phyloP scores from a whole-genome alignment of 2,888 invertebrate species.

The Sialis lutaria region DNA sequence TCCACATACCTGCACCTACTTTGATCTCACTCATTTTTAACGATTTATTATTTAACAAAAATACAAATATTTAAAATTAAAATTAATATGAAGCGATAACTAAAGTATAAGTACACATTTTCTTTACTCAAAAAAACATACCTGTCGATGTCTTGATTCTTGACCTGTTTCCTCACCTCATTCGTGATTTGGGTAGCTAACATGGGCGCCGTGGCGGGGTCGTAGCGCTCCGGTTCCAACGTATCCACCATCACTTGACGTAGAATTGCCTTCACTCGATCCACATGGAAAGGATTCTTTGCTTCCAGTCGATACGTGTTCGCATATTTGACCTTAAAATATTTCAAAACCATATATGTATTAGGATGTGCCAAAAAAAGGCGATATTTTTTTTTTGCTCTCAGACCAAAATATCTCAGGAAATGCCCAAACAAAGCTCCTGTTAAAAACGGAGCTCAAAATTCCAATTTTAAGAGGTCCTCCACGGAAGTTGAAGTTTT shows the following conservation, averaged over 20 bases:
- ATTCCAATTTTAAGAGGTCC: too few relatives aligned
- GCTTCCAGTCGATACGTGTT: conserved; percentile 49
- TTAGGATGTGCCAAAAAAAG: too few relatives aligned
- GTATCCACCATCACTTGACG: conserved; percentile 37
- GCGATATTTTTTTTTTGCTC: too few relatives aligned
- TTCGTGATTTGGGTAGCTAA: conserved; percentile 37
- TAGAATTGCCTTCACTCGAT: conserved; percentile 40
- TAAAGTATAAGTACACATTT: not conserved
- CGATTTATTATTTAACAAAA: too few relatives aligned
- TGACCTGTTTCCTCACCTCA: conserved; percentile 39
- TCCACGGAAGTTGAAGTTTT: too few relatives aligned
- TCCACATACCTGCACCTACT: too few relatives aligned
- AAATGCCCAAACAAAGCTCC: too few relatives aligned
- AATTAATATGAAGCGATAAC: conserved; percentile 11
- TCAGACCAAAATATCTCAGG: conserved; percentile 1
- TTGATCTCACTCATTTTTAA: too few relatives aligned
- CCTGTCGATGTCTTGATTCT: conserved; percentile 53
- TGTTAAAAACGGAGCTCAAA: too few relatives aligned
- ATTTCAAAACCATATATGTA: too few relatives aligned
- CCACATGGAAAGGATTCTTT: conserved; percentile 40
- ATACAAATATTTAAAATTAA: not conserved
- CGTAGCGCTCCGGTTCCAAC: conserved; percentile 36
- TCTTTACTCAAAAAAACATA: conserved; percentile 12
- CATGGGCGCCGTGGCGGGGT: conserved; percentile 35
- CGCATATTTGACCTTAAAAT: conserved; percentile 22